Evolutionary conservation across 2,888 invertebrate genomes (phyloP).

Genomic region (Chouioia cunea): DNA sequence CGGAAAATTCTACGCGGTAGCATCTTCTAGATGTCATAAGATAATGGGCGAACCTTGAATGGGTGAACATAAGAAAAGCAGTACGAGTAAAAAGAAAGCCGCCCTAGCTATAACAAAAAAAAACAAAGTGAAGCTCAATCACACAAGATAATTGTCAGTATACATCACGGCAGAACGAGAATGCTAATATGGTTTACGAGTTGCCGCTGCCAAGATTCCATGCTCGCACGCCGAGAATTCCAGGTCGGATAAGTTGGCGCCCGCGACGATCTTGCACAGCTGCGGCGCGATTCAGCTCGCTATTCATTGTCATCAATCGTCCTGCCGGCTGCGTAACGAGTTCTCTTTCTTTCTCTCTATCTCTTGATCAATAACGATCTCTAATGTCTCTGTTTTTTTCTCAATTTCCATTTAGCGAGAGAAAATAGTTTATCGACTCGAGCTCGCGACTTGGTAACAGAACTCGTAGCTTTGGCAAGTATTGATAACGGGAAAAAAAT

Average conservation of each 20-base stretch:
- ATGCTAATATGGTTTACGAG: conserved; percentile 52
- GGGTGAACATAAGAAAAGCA: not conserved
- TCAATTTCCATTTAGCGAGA: too few species aligned
- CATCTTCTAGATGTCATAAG: too few species aligned
- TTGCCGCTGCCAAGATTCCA: conserved; percentile 45
- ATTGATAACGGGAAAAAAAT: conserved; percentile 11
- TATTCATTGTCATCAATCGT: conserved; percentile 30
- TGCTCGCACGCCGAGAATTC: conserved; percentile 41
- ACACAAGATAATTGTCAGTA: conserved; percentile 19
- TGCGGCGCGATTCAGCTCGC: conserved; percentile 9
- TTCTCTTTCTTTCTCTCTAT: too few species aligned
- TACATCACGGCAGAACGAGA: conserved; percentile 14
- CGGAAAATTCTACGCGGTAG: too few species aligned
- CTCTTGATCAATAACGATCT: too few species aligned
- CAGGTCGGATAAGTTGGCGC: conserved; percentile 29
- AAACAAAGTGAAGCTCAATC: conserved; percentile 4
- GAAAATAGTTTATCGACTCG: too few species aligned
- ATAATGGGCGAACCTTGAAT: too few species aligned
- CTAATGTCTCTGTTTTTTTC: too few species aligned
- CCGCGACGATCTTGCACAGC: conserved; percentile 13
- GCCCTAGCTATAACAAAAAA: not conserved
- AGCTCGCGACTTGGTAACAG: too few species aligned
- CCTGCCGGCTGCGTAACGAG: not conserved
- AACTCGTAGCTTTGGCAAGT: not conserved
- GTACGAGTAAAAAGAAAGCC: not conserved